These are phyloP conservation scores for Cephus spinipes DNA, from an alignment of 2,888 invertebrate genomes.

Conservation along the genomic window DNA sequence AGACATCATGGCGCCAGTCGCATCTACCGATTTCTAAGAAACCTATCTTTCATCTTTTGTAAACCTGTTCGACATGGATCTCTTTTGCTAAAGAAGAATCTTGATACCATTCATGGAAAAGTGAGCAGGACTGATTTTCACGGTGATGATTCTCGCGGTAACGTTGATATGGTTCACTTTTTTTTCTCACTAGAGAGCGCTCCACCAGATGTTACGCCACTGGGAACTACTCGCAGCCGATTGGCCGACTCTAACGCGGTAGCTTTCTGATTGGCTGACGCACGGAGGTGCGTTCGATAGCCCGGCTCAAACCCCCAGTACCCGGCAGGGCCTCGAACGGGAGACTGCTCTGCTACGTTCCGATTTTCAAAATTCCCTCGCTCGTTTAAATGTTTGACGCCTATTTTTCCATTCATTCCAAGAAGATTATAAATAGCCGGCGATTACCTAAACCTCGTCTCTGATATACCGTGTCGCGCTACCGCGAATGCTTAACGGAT, in stretches of 20 bases:
- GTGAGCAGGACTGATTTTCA: background rate
- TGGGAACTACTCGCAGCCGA: constrained; percentile 29
- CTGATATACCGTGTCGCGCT: background rate
- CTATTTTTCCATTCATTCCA: background rate
- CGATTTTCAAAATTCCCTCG: constrained; percentile 22
- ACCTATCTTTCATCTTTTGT: background rate
- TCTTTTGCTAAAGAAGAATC: background rate
- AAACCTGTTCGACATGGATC: background rate
- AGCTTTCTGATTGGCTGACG: constrained; percentile 38
- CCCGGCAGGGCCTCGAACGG: constrained; percentile 62
- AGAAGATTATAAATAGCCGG: background rate
- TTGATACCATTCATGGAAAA: background rate
- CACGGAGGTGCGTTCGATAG: constrained; percentile 62
- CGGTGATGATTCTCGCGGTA: background rate
- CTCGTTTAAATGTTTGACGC: constrained; percentile 8
- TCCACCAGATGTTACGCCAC: constrained; percentile 13
- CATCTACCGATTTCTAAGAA: background rate
- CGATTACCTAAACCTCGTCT: background rate
- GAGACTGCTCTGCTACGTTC: constrained; percentile 46
- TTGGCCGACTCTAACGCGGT: constrained; percentile 34
- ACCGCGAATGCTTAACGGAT: background rate
- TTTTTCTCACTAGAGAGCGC: constrained; percentile 5
- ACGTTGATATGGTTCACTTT: background rate
- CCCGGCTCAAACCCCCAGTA: constrained; percentile 57
- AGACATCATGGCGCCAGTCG: background rate